Conservation (phyloP, 2,888 invertebrate genomes). For the Nomada ferruginata region DNA sequence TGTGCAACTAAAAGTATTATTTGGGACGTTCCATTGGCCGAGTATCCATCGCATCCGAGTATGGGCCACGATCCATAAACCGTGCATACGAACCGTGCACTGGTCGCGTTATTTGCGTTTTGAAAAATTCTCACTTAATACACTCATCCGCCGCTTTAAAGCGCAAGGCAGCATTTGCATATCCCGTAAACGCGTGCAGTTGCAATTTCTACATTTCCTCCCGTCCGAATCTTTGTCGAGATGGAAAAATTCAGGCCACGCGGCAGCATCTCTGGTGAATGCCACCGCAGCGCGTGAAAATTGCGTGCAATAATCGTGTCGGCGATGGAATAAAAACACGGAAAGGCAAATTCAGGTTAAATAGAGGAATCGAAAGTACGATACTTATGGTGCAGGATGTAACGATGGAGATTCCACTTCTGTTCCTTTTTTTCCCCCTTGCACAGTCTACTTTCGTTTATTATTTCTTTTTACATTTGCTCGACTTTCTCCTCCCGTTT, state of each 20-base stretch:
- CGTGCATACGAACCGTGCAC: slow-evolving; percentile 72
- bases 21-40: slow-evolving; percentile 83
- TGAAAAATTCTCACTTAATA: slow-evolving; percentile 14
- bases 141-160: not conserved
- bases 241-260: not conserved
- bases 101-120: slow-evolving; percentile 58
- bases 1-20: slow-evolving; percentile 80
- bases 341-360: not conserved
- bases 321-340: not conserved
- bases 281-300: not conserved
- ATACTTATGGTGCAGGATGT: not conserved
- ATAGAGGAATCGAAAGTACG: not conserved
- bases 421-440: not conserved
- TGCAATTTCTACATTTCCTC: too few species aligned
- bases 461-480: slow-evolving; percentile 13
- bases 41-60: slow-evolving; percentile 77
- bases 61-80: slow-evolving; percentile 79
- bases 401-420: not conserved
- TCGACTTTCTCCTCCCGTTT: slow-evolving; percentile 39
- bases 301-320: not conserved
- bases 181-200: too few species aligned
- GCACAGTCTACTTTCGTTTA: slow-evolving; percentile 41
- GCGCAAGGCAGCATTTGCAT: too few species aligned
- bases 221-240: not conserved
- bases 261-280: too few species aligned